Percentiles rank a stretch among this genome's conserved stretches.
Evolutionary conservation across 2,888 invertebrate species (phyloP).

Genomic region (Agonopterix subpropinquella): DNA sequence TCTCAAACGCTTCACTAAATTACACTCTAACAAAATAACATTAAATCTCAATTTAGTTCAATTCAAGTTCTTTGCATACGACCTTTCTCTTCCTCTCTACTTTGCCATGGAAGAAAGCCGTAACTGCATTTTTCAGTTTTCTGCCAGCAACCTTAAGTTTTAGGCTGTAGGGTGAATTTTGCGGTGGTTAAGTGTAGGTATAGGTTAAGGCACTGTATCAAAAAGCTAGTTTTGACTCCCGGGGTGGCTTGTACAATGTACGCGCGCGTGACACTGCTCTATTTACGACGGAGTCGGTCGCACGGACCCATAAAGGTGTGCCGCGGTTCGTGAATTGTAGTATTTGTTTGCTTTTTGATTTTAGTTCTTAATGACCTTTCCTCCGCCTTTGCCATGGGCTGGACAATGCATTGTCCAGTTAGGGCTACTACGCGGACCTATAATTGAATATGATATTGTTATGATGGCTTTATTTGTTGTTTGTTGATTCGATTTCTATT

Average conservation of each 20-base stretch:
- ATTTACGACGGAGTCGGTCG: slow-evolving; percentile 55
- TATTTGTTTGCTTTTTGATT: slow-evolving; percentile 7
- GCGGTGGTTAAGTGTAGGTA: slow-evolving; percentile 8
- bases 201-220: slow-evolving; percentile 32
- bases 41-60: slow-evolving; percentile 10
- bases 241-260: slow-evolving; percentile 72
- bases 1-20: slow-evolving; percentile 8
- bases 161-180: slow-evolving; percentile 17
- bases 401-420: too few species aligned
- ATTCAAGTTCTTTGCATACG: slow-evolving; percentile 11
- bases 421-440: too few species aligned
- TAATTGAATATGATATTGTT: too few species aligned
- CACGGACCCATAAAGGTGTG: slow-evolving; percentile 40
- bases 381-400: neutral
- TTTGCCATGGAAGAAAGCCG: neutral
- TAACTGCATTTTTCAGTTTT: neutral
- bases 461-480: too few species aligned
- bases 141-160: neutral
- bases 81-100: slow-evolving; percentile 3
- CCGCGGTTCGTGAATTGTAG: slow-evolving; percentile 27
- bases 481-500: too few species aligned
- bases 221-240: slow-evolving; percentile 68
- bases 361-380: neutral
- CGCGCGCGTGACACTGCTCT: slow-evolving; percentile 69
- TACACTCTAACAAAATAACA: slow-evolving; percentile 13